Evolutionary conservation across 1,140 invertebrate genomes (phyloP), one percentile per base, ranked within the genome.

Genomic region (Apocrypta bakeri): DNA sequence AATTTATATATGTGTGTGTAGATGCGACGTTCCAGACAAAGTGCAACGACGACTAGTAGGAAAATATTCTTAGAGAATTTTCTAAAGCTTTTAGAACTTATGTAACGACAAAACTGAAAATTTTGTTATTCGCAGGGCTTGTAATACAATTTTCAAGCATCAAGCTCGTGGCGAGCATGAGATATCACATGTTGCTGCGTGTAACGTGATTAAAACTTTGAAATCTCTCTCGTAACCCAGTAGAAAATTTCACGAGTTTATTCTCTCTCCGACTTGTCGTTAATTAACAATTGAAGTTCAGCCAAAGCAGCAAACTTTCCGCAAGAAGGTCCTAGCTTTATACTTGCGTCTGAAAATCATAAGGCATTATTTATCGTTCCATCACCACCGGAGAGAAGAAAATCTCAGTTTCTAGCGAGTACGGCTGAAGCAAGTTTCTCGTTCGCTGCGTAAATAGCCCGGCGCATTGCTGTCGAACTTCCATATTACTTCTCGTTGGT

Each of bases 401-500:
- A 71, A 71, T 71, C 31, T 31, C 29, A 29, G 6, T 21, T 21
- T 6, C 31, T 31, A 24, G 29, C 25, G 66, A 2, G 2, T 37
- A 4, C 14, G 27, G 3, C 27, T 24, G 4, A 42, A 2, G 24
- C 25, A 75, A 75, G 73, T 75, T 75, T 61, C n/a, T 42, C 40
- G 73, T 25, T 42, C 21, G 63, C 25, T 9, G 33, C 33, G 64
- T 66, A 75, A 75, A 75, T 75, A 75, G 27, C 40, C n/a, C 27
- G 42, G n/a, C 21, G 42, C 40, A 17, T 83, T 71, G 48, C 84
- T 75, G 84, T 80, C 64, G 31, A 76, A 48, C 33, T 78, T 77
- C 84, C 85, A 81, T 80, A 84, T 85, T 87, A 84, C 85, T 85
- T 85, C 84, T 85, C 85, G 83, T 83, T 83, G 79, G 48, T 83